A percentile compares a stretch with the other conserved stretches of the same genome.
phyloP scores from a whole-genome alignment of 1,140 invertebrate species.

The Heliothis virescens region DNA sequence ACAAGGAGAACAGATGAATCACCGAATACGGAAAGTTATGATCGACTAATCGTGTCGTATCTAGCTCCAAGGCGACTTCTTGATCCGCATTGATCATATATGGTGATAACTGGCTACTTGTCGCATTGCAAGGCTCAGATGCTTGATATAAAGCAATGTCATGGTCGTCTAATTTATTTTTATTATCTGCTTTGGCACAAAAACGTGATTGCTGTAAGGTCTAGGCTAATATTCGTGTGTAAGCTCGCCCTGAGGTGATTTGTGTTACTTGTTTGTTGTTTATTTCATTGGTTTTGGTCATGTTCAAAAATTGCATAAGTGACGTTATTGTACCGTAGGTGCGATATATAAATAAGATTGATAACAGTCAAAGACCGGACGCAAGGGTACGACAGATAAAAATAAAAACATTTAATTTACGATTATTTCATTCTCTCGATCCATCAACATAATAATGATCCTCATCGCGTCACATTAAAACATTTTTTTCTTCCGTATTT shows the following conservation, averaged over 20 bases:
- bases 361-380: constrained; percentile 37
- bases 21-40: constrained; percentile 48
- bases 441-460: constrained; percentile 47
- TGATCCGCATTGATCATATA: constrained; percentile 48
- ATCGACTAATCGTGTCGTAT: constrained; percentile 38
- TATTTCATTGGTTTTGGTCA: constrained; percentile 19
- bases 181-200: constrained; percentile 22
- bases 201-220: neutral
- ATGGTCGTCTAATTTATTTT: constrained; percentile 43
- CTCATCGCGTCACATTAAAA: constrained; percentile 45
- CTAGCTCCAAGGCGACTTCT: constrained; percentile 35
- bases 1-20: constrained; percentile 34
- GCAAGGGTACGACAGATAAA: constrained; percentile 36
- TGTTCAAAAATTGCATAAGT: too few relatives aligned
- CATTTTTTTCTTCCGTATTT: constrained; percentile 62
- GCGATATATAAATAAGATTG: constrained; percentile 10
- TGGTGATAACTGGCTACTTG: constrained; percentile 45
- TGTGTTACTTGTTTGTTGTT: neutral
- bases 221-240: neutral
- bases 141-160: constrained; percentile 46
- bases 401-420: constrained; percentile 46
- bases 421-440: constrained; percentile 43
- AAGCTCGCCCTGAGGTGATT: constrained; percentile 9
- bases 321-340: too few relatives aligned
- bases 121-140: constrained; percentile 43